phyloP scores from a whole-genome alignment of 2,888 invertebrate genomes.

The Diaperis boleti region DNA sequence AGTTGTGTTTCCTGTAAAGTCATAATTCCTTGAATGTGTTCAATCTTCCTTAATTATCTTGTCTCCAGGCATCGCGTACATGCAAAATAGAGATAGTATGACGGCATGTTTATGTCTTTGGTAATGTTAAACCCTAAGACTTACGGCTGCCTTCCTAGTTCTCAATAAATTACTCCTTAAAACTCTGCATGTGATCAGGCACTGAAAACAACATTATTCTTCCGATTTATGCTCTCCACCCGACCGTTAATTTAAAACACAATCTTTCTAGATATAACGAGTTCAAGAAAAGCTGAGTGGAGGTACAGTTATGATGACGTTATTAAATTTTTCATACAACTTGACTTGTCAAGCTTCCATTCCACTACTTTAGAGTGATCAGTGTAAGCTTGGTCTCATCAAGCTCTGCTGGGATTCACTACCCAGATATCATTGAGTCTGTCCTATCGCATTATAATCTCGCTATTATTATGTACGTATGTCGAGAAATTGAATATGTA shows the following conservation, averaged over 20 bases:
- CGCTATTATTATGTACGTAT: constrained; percentile 39
- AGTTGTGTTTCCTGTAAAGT: constrained; percentile 14
- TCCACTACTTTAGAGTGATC: neutral
- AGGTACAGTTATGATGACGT: neutral
- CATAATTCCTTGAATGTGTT: constrained; percentile 34
- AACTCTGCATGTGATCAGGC: constrained; percentile 56
- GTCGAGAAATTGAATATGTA: constrained; percentile 55
- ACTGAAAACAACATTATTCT: constrained; percentile 55
- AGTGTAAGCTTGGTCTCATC: constrained; percentile 7
- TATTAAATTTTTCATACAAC: constrained; percentile 2
- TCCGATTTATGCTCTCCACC: constrained; percentile 48
- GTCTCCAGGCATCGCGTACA: constrained; percentile 35
- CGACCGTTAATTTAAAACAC: constrained; percentile 41
- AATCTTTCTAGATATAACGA: constrained; percentile 26
- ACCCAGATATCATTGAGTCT: constrained; percentile 27
- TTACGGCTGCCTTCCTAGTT: constrained; percentile 51
- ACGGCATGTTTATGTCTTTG: constrained; percentile 41
- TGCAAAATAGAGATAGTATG: constrained; percentile 40
- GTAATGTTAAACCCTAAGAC: constrained; percentile 34
- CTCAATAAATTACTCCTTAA: constrained; percentile 56
- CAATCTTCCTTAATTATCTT: constrained; percentile 42
- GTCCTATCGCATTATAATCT: constrained; percentile 35
- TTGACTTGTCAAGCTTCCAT: constrained; percentile 1
- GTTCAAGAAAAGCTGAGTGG: constrained; percentile 8
- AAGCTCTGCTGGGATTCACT: constrained; percentile 3